Conservation (phyloP, 2,888 invertebrate species). For the Drosophila siamana region DNA sequence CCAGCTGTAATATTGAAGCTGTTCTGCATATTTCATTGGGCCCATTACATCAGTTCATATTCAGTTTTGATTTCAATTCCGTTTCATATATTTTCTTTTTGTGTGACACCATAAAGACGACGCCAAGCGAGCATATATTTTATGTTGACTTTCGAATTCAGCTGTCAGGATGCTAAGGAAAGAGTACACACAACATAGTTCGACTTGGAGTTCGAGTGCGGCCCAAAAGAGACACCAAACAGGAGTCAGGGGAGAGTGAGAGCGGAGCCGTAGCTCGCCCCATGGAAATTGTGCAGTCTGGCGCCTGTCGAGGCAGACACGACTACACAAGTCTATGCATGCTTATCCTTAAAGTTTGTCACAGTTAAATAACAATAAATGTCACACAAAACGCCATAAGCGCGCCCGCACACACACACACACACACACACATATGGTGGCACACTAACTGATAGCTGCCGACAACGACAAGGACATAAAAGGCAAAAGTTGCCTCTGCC, state of each 20-base stretch:
- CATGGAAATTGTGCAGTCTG: conserved; percentile 53
- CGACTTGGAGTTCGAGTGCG: no score
- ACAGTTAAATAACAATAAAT: conserved; percentile 81
- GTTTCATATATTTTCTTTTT: conserved; percentile 15
- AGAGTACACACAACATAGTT: background rate
- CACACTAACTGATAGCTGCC: conserved; percentile 58
- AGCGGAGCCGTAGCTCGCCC: background rate
- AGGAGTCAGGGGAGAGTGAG: background rate
- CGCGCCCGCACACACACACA: conserved; percentile 52
- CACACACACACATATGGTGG: conserved; percentile 24
- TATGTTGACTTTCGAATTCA: conserved; percentile 56
- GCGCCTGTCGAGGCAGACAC: conserved; percentile 50
- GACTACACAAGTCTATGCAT: conserved; percentile 59
- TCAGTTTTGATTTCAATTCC: conserved; percentile 58
- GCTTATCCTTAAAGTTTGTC: conserved; percentile 79
- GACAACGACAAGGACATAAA: conserved; percentile 67
- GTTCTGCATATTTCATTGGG: conserved; percentile 53
- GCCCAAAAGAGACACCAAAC: no score
- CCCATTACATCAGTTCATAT: conserved; percentile 49
- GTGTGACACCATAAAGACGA: conserved; percentile 18
- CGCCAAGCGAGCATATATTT: conserved; percentile 41
- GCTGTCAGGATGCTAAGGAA: conserved; percentile 23
- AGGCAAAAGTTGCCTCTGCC: conserved; percentile 67
- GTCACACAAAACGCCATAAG: conserved; percentile 80
- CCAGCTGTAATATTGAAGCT: conserved; percentile 18